Evolutionary conservation across 1,140 invertebrate genomes (phyloP).

Genomic region (Cephus cinctus): DNA sequence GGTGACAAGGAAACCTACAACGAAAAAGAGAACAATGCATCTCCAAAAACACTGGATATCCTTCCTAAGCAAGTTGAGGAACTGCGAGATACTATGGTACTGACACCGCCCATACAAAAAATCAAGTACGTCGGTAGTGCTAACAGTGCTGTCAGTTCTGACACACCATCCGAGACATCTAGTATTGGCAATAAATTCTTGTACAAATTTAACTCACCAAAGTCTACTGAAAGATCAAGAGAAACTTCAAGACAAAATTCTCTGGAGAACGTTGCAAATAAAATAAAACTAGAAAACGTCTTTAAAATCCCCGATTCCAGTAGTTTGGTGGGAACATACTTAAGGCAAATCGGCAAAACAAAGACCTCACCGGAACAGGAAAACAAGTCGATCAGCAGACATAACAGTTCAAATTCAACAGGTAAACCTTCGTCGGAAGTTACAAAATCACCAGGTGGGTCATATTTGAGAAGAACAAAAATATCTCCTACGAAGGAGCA

Average conservation of each 20-base stretch:
- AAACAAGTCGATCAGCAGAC: conserved; percentile 22
- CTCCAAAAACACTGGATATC: neutral
- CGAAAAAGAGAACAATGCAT: conserved; percentile 9
- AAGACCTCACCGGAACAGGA: conserved; percentile 39
- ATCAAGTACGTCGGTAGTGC: conserved; percentile 36
- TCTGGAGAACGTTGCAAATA: neutral
- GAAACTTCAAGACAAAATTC: conserved; percentile 7
- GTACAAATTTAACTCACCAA: conserved; percentile 33
- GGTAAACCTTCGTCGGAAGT: conserved; percentile 18
- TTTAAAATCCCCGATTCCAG: conserved; percentile 29
- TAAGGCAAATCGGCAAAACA: conserved; percentile 47
- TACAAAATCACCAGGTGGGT: conserved; percentile 28
- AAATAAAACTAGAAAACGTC: conserved; percentile 10
- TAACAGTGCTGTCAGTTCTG: conserved; percentile 13
- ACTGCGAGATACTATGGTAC: too few species aligned
- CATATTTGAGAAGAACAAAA: conserved; percentile 46
- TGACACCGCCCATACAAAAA: conserved; percentile 27
- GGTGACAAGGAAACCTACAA: neutral
- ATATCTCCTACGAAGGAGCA: conserved; percentile 52
- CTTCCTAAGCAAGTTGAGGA: neutral
- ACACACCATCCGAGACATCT: neutral
- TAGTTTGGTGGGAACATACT: conserved; percentile 39
- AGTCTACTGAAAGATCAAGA: conserved; percentile 1
- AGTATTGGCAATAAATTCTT: conserved; percentile 32
- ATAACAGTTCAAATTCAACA: conserved; percentile 21